Conservation (phyloP, 37 sponge, comb jelly and placozoan species). For the Haliclona indistincta region DNA sequence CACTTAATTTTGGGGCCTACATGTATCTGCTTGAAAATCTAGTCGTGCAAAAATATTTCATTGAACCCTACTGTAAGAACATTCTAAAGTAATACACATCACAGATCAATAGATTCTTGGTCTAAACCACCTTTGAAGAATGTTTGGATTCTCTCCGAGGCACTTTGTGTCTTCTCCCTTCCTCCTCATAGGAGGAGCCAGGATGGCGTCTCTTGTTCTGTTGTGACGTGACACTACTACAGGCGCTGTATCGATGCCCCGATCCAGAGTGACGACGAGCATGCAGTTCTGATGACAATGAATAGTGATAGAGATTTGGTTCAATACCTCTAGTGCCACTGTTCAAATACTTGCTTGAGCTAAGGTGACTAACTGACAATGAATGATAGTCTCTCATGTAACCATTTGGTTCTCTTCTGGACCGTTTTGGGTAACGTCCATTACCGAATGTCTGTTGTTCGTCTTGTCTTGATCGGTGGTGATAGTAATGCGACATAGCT, state of each 20-base stretch:
- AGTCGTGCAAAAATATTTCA: too few relatives aligned
- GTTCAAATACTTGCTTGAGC: not conserved
- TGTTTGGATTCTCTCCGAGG: not conserved
- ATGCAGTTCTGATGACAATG: conserved; percentile 5
- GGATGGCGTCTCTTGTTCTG: not conserved
- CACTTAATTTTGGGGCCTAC: too few relatives aligned
- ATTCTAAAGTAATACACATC: too few relatives aligned
- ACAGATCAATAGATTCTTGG: too few relatives aligned
- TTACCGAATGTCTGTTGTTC: not conserved
- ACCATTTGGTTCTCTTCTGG: not conserved
- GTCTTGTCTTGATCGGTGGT: conserved; percentile 1
- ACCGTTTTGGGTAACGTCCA: conserved; percentile 2
- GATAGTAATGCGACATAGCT: not conserved
- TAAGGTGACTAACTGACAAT: not conserved
- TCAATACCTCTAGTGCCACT: not conserved
- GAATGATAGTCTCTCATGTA: not conserved
- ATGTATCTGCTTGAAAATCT: too few relatives aligned
- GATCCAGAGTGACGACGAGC: not conserved
- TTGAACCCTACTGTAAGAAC: too few relatives aligned
- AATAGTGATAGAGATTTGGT: not conserved
- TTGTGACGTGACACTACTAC: not conserved
- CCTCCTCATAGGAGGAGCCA: too few relatives aligned
- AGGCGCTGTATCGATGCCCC: not conserved
- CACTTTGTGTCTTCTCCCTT: not conserved
- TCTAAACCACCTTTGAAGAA: not conserved